Evolutionary conservation across 2,888 invertebrate species (phyloP), one percentile per base, ranked within the genome.

Genomic region (Odiellus spinosus): DNA sequence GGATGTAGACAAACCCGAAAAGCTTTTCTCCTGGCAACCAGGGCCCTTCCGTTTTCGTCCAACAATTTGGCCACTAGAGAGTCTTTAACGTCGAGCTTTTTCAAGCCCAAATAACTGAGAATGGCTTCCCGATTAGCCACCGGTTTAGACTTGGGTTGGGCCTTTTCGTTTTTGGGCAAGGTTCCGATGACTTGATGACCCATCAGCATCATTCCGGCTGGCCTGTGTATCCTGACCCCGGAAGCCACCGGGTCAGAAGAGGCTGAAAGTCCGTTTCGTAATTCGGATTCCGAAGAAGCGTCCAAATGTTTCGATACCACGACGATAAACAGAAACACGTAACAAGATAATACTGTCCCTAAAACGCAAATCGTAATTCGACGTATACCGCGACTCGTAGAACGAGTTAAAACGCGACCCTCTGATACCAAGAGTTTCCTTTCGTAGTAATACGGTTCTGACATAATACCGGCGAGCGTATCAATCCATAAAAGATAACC

Each of bases 1-100:
- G 63, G 57, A 3, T 58, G 57, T 11, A 54, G 58, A 53, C 64
- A 64, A 59, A 48, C 40, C 11, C 46, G 36, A 6, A 50, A 36
- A n/a, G 42, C 44, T 15, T 49, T 42, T 12, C 45, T 11, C n/a
- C 38, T 36, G 8, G 17, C 2, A 5, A 17, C 38, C 12, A 36
- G 12, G 8, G 38, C 17, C 17, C 38, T 17, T 14, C 15, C 14
- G 12, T 36, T 36, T 17, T 36, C 17, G 8, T 17, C 14, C 17
- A 36, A 36, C 12, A 36, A 36, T 36, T 17, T 36, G 38, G 38
- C 38, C 12, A 36, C 17, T 26, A 26, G 8, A 26, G 26, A 26
- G 8, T 26, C 26, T 8, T 26, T 26, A 4, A 26, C 26, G 26
- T 26, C 26, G 26, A 26, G 8, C 8, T 26, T 26, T 8, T 26